Base-by-base conservation (phyloP, 1,140 invertebrate genomes). In the Caligus rogercresseyi region DNA sequence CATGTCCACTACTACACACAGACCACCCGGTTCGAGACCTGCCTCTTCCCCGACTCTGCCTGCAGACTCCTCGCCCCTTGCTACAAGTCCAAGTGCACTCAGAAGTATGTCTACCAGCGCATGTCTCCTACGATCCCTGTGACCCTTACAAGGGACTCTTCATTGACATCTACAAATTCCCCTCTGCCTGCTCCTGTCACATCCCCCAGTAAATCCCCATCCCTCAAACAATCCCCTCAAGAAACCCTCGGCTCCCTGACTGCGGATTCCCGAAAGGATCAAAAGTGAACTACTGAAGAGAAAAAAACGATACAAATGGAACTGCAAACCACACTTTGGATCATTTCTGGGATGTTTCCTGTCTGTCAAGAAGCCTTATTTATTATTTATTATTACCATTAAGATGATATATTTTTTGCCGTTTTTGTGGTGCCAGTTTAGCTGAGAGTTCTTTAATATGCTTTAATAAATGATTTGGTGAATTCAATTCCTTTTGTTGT, bases 121-220 rank as follows among this genome's bases (percentile, higher is more conserved):
- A 67, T 70, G 52, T 70, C 1, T 69, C 69, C 43, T 68, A 51
- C 31, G 69, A 70, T 65, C 69, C 69, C n/a, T 70, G 69, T 52
- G 67, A 70, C 54, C 60, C 65, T 20, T 66, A 69, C 67, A 68
- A 65, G 59, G 69, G 68, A 54, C 65, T 70, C 52, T 70, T 70
- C 63, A 70, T 70, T 64, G 69, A 70, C 63, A 69, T 67, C 53
- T 70, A 67, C 66, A 67, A 68, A 51, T 54, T 70, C 54, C 69
- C 69, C 16, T 68, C 68, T 11, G 67, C 69, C 31, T 70, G 69
- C 66, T 69, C 68, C 53, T 69, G 69, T 63, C 68, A 69, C 65
- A 56, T 69, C 24, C 68, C 69, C n/a, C 57, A 60, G 2, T 51
- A 60, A 60, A 21, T 60, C 7, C 31, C 7, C 7, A 43, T 11